Percentiles rank a stretch among this genome's conserved stretches.
These are phyloP conservation scores for Tipula helvola DNA, from an alignment of 2,888 invertebrate species.

Conservation along the genomic window DNA sequence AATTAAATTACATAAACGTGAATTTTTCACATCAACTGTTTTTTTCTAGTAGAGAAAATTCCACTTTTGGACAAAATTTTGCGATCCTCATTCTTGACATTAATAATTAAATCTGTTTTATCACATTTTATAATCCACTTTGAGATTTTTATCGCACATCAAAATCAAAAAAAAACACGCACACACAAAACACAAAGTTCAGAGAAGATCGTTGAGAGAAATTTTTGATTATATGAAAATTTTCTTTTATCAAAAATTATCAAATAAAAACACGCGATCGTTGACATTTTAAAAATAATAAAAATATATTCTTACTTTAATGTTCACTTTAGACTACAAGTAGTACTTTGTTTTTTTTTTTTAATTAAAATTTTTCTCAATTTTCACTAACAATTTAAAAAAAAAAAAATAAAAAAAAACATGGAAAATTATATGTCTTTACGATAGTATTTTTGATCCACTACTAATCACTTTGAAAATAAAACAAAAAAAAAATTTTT, in stretches of 20 bases:
- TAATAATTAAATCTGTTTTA: background rate
- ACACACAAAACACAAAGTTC: background rate
- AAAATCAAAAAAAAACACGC: background rate
- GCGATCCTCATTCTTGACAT: background rate
- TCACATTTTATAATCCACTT: background rate
- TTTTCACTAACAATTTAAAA: background rate
- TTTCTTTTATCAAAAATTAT: background rate
- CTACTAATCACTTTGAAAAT: background rate
- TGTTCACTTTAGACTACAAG: background rate
- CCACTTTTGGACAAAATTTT: background rate
- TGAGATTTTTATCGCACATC: background rate
- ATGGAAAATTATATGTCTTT: constrained; percentile 7
- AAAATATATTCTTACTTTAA: background rate
- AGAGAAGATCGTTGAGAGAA: background rate
- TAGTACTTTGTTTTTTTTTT: background rate
- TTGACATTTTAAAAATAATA: background rate
- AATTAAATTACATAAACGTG: background rate
- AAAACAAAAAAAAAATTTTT: background rate
- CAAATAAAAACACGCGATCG: background rate
- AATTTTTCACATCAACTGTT: background rate
- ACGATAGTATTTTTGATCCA: background rate
- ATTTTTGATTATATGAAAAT: background rate
- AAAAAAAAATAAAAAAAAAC: background rate
- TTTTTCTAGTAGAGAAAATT: background rate
- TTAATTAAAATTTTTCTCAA: background rate